Evolutionary conservation across 2,113 vertebrate species (phyloP).

Genomic region (Speoplatyrhinus poulsoni): DNA sequence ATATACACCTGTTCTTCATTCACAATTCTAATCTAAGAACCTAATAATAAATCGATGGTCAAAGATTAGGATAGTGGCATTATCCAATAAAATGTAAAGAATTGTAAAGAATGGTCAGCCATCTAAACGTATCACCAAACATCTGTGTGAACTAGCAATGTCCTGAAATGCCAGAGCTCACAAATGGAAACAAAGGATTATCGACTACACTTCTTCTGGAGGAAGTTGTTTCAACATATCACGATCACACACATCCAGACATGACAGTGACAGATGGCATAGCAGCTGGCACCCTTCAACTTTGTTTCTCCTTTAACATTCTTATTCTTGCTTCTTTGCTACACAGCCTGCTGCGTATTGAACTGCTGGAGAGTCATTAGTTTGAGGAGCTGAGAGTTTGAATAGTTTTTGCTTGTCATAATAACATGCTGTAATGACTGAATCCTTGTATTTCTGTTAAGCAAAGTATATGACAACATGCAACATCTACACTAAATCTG

Average conservation of each 20-base stretch:
- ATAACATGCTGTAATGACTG: slow-evolving; percentile 23
- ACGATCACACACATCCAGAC: slow-evolving; percentile 47
- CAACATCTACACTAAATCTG: slow-evolving; percentile 39
- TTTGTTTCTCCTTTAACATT: slow-evolving; percentile 57
- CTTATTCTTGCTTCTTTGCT: slow-evolving; percentile 33
- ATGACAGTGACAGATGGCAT: slow-evolving; percentile 81
- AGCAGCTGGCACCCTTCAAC: slow-evolving; percentile 78
- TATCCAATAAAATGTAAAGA: neutral
- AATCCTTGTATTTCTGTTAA: slow-evolving; percentile 22
- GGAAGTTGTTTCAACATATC: slow-evolving; percentile 74
- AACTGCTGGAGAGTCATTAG: slow-evolving; percentile 71
- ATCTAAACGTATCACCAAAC: slow-evolving; percentile 16
- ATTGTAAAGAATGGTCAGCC: slow-evolving; percentile 10
- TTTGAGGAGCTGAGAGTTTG: slow-evolving; percentile 59
- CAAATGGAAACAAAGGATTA: slow-evolving; percentile 71
- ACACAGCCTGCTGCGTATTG: slow-evolving; percentile 67
- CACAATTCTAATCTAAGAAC: neutral
- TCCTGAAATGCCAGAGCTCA: slow-evolving; percentile 36
- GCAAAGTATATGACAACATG: slow-evolving; percentile 24
- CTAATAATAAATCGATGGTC: slow-evolving; percentile 13
- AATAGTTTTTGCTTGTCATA: slow-evolving; percentile 19
- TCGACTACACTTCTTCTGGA: slow-evolving; percentile 62
- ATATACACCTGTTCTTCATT: too few species aligned
- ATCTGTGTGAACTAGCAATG: slow-evolving; percentile 28
- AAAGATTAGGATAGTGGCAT: neutral